Evolutionary conservation across 2,113 vertebrate species (phyloP), one percentile per base, ranked within the genome.

Genomic region (Haemorhous mexicanus): DNA sequence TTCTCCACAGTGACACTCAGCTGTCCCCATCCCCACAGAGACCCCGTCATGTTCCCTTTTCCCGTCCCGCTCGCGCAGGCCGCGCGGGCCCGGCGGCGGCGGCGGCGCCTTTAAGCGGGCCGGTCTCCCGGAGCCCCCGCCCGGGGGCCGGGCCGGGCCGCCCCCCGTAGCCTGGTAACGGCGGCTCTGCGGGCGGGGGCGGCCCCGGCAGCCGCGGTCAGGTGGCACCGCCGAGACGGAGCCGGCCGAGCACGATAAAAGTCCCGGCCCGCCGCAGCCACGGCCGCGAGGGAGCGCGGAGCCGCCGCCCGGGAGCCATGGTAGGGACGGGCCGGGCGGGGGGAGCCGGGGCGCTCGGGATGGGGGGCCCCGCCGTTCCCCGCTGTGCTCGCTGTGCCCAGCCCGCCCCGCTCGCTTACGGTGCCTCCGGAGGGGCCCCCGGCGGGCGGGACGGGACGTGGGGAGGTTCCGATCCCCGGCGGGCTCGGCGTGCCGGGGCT

Each of bases 151-250:
- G 55, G 80, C 85, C 93, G 82, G 84, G 74, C 84, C 81, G 83
- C 81, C 78, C 68, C 68, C 94, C 63, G 95, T 96, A 93, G 91
- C 95, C 85, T 94, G 91, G 96, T 90, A 95, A 95, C 91, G 41
- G 75, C 79, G 46, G 82, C 88, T 81, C 81, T 62, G 80, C 75
- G 90, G 67, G 43, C 66, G 91, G 86, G 73, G 85, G 92, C 82
- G 86, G 84, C 75, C 86, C 90, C 76, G 82, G 79, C 81, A 80
- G 84, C 66, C 76, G 87, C 80, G 89, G 87, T 92, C 95, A 95
- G 95, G 90, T 94, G 83, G 80, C 81, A 92, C 77, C 81, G 81
- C 66, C 80, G 87, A 75, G 89, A 95, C 94, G 81, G 93, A 91
- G 87, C 84, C 67, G 69, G 76, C 78, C 76, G 66, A 82, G 81